Conservation (phyloP, 2,888 invertebrate species). For the Hipparchia semele region DNA sequence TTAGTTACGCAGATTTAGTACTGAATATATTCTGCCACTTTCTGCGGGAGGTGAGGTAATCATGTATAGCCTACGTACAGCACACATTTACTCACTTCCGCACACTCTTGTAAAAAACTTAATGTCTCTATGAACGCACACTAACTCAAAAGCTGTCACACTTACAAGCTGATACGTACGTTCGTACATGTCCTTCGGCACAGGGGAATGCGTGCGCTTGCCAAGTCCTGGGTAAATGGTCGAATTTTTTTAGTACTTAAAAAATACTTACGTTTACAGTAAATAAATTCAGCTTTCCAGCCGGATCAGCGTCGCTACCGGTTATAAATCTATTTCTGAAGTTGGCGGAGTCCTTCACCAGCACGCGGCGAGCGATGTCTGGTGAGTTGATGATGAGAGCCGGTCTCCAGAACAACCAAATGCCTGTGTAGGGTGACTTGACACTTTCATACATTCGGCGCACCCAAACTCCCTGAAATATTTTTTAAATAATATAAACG, state of each 20-base stretch:
- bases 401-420: conserved; percentile 67
- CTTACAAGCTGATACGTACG: too few relatives aligned
- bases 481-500: neutral
- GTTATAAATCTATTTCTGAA: conserved; percentile 58
- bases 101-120: too few relatives aligned
- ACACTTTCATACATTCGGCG: conserved; percentile 49
- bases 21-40: too few relatives aligned
- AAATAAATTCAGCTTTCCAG: conserved; percentile 58
- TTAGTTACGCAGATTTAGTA: neutral
- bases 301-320: conserved; percentile 57
- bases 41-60: too few relatives aligned
- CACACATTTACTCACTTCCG: too few relatives aligned
- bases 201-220: too few relatives aligned
- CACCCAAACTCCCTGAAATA: conserved; percentile 55
- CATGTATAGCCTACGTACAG: too few relatives aligned
- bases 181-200: too few relatives aligned
- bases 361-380: conserved; percentile 55
- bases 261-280: conserved; percentile 55
- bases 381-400: conserved; percentile 60
- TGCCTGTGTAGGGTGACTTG: conserved; percentile 58
- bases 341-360: conserved; percentile 58
- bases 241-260: too few relatives aligned
- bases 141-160: too few relatives aligned
- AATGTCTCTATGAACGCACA: too few relatives aligned
- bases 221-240: too few relatives aligned